These are phyloP conservation scores for Gymnodraco acuticeps DNA, from an alignment of 2,797 vertebrate species.

Conservation along the genomic window DNA sequence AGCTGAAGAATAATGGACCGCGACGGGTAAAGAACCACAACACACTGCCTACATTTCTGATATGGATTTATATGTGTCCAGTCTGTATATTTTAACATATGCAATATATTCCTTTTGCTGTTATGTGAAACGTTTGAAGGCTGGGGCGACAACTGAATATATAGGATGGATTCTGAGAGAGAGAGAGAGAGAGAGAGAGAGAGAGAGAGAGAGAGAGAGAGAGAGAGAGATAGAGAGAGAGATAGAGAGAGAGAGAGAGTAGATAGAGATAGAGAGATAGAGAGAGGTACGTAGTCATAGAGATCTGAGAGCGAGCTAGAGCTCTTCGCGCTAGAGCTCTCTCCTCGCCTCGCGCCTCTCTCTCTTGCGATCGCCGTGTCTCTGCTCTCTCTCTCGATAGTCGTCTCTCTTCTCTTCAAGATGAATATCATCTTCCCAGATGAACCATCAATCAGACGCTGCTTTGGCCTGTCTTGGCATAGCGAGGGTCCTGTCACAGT, in stretches of 20 bases:
- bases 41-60: conserved; percentile 17
- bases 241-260: too few relatives aligned
- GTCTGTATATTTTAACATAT: background rate
- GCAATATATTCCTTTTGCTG: background rate
- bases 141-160: conserved; percentile 12
- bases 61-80: background rate
- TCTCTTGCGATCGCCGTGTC: too few relatives aligned
- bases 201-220: background rate
- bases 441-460: conserved; percentile 78
- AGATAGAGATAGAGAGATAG: too few relatives aligned
- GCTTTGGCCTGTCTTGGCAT: conserved; percentile 61
- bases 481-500: conserved; percentile 48
- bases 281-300: too few relatives aligned
- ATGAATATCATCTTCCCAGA: too few relatives aligned
- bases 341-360: too few relatives aligned
- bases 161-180: too few relatives aligned
- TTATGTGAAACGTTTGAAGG: conserved; percentile 10
- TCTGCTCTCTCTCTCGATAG: too few relatives aligned
- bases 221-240: background rate
- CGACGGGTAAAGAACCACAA: conserved; percentile 86
- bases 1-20: conserved; percentile 94
- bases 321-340: too few relatives aligned
- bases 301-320: too few relatives aligned
- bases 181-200: conserved; percentile 26
- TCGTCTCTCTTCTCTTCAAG: too few relatives aligned